Base-by-base conservation (phyloP, 1,140 invertebrate species). In the Halictus rubicundus region DNA sequence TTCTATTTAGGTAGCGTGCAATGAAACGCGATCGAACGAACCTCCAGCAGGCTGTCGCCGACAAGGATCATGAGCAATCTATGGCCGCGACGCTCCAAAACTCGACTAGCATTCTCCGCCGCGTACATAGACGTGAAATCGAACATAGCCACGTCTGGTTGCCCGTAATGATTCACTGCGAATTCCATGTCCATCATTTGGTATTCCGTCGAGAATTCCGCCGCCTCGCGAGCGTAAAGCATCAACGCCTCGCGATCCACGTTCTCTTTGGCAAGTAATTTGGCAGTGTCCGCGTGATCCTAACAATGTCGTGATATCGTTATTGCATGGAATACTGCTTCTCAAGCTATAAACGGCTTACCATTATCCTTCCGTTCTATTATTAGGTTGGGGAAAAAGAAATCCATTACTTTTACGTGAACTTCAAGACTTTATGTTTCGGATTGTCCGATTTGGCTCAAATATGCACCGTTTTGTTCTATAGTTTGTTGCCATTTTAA, bases 41-140 rank as follows among this genome's bases (percentile, higher is more conserved):
- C 96, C 94, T 99, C 98, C 14, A 99, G 94, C 42, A 99, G 94
- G 94, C 97, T 98, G 91, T 99, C 99, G 2, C 99, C 99, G 9
- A 99, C 98, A 59, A 99, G 94, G 75, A 96, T 96, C 93, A 97
- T 96, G 0, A 99, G 92, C 5, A 99, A 93, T 65, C 95, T 95
- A 82, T 97, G 96, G 0, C 97, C 97, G 79, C 96, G 93, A 69
- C 96, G 94, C 90, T 98, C 96, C 1, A 97, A 87, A 21, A 98
- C 95, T 73, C 97, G 94, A 84, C 96, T 97, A 32, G 98, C 97
- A 94, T 99, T 99, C 92, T 99, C 98, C 0, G 99, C 98, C 7
- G 98, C 97, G 93, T 98, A 99, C 97, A 99, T 98, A 0, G 98
- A 99, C 0, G 99, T 99, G 91, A 99, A 99, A 93, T 99, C 99